These are phyloP conservation scores for Brachystomella parvula DNA, from an alignment of 1,140 invertebrate species.

Conservation along the genomic window DNA sequence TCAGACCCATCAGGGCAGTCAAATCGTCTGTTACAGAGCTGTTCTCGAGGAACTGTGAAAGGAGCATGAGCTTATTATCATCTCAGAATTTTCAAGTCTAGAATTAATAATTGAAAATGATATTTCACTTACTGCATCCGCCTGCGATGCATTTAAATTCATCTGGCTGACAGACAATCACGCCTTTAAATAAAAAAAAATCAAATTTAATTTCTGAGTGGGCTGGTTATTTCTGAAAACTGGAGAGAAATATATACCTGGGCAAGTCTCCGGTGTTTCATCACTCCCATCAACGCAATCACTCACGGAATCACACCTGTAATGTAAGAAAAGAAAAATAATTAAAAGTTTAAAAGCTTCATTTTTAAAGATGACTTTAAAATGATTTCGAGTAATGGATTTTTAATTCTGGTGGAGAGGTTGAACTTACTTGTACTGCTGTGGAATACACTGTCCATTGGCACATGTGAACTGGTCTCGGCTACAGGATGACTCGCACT, in stretches of 20 bases:
- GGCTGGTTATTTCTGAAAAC: no score
- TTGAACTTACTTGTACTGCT: slow-evolving; percentile 33
- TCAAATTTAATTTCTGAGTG: not conserved
- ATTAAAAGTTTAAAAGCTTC: not conserved
- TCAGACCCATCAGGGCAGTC: slow-evolving; percentile 11
- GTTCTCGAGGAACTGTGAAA: not conserved
- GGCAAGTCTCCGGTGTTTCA: slow-evolving; percentile 36
- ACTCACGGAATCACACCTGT: slow-evolving; percentile 25
- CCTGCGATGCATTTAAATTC: slow-evolving; percentile 7
- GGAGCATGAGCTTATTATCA: no score
- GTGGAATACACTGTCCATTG: slow-evolving; percentile 42
- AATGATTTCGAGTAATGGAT: not conserved
- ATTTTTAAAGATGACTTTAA: not conserved
- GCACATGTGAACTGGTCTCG: slow-evolving; percentile 47
- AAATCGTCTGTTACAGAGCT: not conserved
- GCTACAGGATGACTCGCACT: slow-evolving; percentile 36
- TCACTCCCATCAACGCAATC: slow-evolving; percentile 45
- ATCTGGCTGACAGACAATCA: not conserved
- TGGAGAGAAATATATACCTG: no score
- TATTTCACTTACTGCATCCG: not conserved
- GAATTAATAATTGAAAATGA: not conserved
- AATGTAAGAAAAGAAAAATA: not conserved
- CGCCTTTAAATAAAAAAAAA: slow-evolving; percentile 24
- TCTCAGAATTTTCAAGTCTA: not conserved
- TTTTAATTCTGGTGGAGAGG: not conserved